A percentile compares a stretch with the other conserved stretches of the same genome.
These are phyloP conservation scores for Branchinecta sandiegonensis DNA, from an alignment of 2,888 invertebrate genomes.

Conservation along the genomic window DNA sequence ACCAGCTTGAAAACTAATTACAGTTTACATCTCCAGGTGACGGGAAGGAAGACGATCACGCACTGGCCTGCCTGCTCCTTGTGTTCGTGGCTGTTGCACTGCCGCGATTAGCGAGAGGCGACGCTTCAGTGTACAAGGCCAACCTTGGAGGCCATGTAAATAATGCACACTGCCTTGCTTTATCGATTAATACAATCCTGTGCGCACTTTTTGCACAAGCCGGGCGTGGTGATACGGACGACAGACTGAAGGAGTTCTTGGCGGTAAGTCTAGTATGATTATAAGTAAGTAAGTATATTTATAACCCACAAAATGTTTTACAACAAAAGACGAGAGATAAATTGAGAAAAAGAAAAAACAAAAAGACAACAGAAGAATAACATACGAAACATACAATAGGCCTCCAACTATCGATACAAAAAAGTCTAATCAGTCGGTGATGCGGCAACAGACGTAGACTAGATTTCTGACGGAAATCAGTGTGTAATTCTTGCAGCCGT, in stretches of 20 bases:
- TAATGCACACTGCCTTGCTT: constrained; percentile 95
- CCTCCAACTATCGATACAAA: no score
- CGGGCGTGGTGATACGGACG: constrained; percentile 88
- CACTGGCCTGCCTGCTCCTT: constrained; percentile 86
- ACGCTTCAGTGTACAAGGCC: constrained; percentile 67
- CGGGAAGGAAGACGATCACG: constrained; percentile 73
- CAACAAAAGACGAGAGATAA: no score
- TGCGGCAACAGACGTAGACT: no score
- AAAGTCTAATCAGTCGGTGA: no score
- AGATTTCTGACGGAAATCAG: no score
- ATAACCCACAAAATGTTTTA: no score
- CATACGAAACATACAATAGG: no score
- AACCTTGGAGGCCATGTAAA: constrained; percentile 89
- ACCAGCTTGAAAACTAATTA: no score
- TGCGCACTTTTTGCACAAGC: constrained; percentile 93
- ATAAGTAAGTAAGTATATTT: no score
- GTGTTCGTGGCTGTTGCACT: constrained; percentile 97
- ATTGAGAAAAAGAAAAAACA: no score
- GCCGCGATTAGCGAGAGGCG: constrained; percentile 79
- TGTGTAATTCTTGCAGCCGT: no score
- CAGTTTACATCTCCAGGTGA: constrained; percentile 15
- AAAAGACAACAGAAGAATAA: no score
- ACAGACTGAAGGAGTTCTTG: constrained; percentile 87
- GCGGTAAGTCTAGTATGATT: constrained; percentile 38
- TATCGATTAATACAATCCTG: constrained; percentile 88